Evolutionary conservation across 2,888 invertebrate genomes (phyloP), one percentile per base, ranked within the genome.

Genomic region (Leptinotarsa peninsularis): DNA sequence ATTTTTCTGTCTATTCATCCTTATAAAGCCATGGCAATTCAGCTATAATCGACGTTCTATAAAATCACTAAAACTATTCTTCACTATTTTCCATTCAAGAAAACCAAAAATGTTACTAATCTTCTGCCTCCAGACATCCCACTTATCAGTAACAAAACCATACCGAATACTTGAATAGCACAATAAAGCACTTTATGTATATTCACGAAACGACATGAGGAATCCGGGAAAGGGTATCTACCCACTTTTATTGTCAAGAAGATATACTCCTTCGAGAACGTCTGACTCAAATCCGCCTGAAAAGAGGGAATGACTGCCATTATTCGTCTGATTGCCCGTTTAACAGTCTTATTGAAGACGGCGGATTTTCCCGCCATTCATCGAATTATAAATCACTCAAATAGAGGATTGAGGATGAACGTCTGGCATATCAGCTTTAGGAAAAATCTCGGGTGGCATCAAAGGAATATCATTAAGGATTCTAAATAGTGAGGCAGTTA

Each of bases 351-450:
- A 60, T 60, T 60, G 60, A 27, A 27, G 15, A 23, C 60, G 27
- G 23, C 60, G 60, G 60, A 60, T 60, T 60, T 60, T 23, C 60
- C 60, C 15, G 27, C 60, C 27, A 60, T 14, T 60, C 23, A 60
- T 15, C 60, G 27, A 60, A 60, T 60, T 60, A 60, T 60, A 60
- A 60, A 60, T 60, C 60, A 60, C 23, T 60, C 60, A 21, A 54
- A 54, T n/a, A 54, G 54, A 54, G 54, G 60, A 60, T 23, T 4
- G 27, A 60, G 60, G 15, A 60, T 60, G 27, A 60, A 60, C 27
- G 60, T 60, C 60, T 60, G 60, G 60, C 21, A 60, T 23, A 23
- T 60, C 60, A 60, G 27, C 21, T 27, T 27, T 23, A 23, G 23
- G 27, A 60, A 60, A 27, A 23, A 27, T 21, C 60, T 15, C 27